Evolutionary conservation across 53 echinoderm and acorn worm species (phyloP), one percentile per base, ranked within the genome.

Genomic region (Paracentrotus lividus): DNA sequence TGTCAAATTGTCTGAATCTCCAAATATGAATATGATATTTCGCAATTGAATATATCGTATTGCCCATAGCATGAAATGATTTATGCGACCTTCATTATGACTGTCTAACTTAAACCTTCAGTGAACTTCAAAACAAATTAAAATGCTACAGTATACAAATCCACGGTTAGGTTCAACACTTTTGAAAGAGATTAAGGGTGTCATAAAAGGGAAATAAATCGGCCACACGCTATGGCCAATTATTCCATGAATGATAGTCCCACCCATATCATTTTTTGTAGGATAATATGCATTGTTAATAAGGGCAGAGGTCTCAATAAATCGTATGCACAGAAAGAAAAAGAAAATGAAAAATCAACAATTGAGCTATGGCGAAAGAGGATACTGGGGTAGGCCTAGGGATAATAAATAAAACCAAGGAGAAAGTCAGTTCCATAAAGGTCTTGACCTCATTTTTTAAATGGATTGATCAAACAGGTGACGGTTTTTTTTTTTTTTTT

Each of bases 341-440:
- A 69, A 38, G 69, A 69, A 69, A 69, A 69, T 40, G 69, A 69
- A 69, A 69, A 69, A 38, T 38, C 69, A 69, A 69, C 69, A 69
- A 5, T 36, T 34, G 14, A 69, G 38, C 69, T 0, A 4, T 38
- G 36, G 69, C 36, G 13, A 40, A 69, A 38, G 20, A 20, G 38
- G 38, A 38, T 36, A 9, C 38, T 38, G 9, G 20, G 38, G 18
- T 34, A 69, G 36, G 38, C 38, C 36, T 16, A 18, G 12, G 38
- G 36, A 18, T 8, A 69, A 38, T 69, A 36, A 36, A 69, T 69
- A 69, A 20, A 69, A 69, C 16, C 69, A 69, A 69, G 69, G 69
- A 38, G 36, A 69, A n/a, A 69, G 18, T 15, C 36, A 69, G 16
- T 69, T 69, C 38, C n/a, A 69, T 69, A 69, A 36, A 69, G 69